phyloP scores from a whole-genome alignment of 2,113 vertebrate genomes.

The Deroptyus accipitrinus region DNA sequence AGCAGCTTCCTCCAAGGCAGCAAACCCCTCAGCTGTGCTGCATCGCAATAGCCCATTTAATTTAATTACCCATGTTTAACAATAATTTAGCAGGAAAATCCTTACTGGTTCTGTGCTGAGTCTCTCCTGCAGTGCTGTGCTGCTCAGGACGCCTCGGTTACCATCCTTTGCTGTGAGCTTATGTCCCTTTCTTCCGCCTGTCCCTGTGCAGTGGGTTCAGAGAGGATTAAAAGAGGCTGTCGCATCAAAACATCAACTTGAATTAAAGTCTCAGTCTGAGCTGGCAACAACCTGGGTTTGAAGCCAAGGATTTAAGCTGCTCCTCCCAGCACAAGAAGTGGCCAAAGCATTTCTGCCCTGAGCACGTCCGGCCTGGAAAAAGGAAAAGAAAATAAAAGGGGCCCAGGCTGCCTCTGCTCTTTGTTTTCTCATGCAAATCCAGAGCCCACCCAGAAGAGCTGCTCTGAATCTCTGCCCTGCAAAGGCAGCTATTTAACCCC shows the following conservation, averaged over 20 bases:
- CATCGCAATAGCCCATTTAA: accelerated
- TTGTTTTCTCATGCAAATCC: conserved; percentile 60
- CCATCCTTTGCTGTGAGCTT: background rate
- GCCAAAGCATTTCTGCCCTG: conserved; percentile 41
- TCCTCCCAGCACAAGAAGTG: conserved; percentile 13
- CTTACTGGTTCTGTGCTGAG: conserved; percentile 23
- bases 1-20: background rate
- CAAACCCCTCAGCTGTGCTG: background rate
- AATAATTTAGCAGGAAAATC: background rate
- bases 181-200: background rate
- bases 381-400: conserved; percentile 13
- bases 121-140: background rate
- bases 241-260: conserved; percentile 47
- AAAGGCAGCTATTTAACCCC: background rate
- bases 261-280: conserved; percentile 59
- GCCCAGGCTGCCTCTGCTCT: conserved; percentile 1
- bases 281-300: conserved; percentile 20
- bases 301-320: conserved; percentile 27
- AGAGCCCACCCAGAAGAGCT: background rate
- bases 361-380: conserved; percentile 44
- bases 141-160: background rate
- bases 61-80: background rate
- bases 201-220: background rate
- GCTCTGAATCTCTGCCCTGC: background rate
- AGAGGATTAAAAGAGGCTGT: conserved; percentile 44